These are phyloP conservation scores for Poeciliopsis presidionis DNA, from an alignment of 2,797 vertebrate species.

Conservation along the genomic window DNA sequence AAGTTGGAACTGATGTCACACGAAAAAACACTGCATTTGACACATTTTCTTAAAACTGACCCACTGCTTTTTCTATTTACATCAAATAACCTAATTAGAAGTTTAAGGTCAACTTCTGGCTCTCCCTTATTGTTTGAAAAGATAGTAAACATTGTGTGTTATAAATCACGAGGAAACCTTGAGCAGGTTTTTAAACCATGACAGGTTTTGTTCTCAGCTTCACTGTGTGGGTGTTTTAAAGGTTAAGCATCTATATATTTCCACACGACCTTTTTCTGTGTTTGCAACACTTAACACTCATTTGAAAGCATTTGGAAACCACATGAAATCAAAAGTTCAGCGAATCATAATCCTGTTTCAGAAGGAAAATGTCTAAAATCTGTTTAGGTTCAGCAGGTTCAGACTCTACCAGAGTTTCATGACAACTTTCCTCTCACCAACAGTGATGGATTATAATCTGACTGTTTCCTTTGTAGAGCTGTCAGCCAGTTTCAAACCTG, in stretches of 20 bases:
- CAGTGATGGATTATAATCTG: background rate
- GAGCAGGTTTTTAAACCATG: background rate
- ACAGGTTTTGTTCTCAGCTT: background rate
- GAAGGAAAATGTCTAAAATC: constrained; percentile 9
- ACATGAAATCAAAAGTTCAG: constrained; percentile 14
- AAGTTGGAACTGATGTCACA: background rate
- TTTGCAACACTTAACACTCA: constrained; percentile 35
- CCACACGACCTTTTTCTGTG: background rate
- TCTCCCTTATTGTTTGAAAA: background rate
- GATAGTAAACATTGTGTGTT: background rate
- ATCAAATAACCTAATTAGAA: background rate
- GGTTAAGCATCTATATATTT: constrained; percentile 9
- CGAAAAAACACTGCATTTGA: background rate
- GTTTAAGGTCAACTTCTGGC: background rate
- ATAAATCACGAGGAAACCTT: background rate
- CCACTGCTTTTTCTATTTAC: background rate
- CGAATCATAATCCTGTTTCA: constrained; percentile 16
- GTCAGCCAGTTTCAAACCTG: constrained; percentile 86
- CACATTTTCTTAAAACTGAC: background rate
- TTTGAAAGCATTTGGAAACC: constrained; percentile 15
- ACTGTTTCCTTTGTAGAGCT: constrained; percentile 66
- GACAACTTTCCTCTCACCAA: constrained; percentile 5
- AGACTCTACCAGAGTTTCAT: constrained; percentile 8
- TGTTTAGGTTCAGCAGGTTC: constrained; percentile 9
- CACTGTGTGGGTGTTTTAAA: constrained; percentile 11